A percentile compares a stretch with the other conserved stretches of the same genome.
phyloP scores from a whole-genome alignment of 2,797 vertebrate species.

The Eulemur albifrons region DNA sequence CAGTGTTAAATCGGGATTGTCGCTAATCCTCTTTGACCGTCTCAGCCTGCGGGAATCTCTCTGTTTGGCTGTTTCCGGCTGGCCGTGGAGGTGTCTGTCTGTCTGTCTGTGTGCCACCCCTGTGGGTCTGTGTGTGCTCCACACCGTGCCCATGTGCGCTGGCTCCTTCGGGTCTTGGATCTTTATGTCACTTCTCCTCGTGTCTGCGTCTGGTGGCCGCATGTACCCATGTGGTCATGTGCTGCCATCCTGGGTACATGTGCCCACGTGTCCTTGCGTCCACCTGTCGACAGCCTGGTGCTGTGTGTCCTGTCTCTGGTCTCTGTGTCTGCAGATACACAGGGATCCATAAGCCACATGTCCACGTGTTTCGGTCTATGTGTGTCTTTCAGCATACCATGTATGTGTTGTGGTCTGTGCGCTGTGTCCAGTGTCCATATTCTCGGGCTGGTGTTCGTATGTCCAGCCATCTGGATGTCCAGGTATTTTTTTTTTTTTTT shows the following conservation, averaged over 20 bases:
- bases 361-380: rapidly evolving
- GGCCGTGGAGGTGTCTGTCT: neutral
- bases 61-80: rapidly evolving
- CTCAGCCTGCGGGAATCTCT: neutral
- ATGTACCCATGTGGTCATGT: neutral
- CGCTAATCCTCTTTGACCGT: rapidly evolving
- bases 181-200: neutral
- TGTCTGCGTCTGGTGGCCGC: neutral
- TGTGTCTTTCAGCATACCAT: neutral
- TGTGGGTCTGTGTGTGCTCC: neutral
- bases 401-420: neutral
- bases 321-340: neutral
- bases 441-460: no score
- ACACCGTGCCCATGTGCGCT: rapidly evolving
- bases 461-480: no score
- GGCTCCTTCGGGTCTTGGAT: no score
- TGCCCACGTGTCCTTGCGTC: rapidly evolving
- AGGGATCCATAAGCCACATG: rapidly evolving
- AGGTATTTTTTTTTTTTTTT: neutral
- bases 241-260: rapidly evolving
- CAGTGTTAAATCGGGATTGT: rapidly evolving
- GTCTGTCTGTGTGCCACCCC: neutral
- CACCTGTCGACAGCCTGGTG: rapidly evolving
- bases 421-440: neutral
- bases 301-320: no score